Conservation (phyloP, 1,140 invertebrate genomes). For the Calliphora vicina region DNA sequence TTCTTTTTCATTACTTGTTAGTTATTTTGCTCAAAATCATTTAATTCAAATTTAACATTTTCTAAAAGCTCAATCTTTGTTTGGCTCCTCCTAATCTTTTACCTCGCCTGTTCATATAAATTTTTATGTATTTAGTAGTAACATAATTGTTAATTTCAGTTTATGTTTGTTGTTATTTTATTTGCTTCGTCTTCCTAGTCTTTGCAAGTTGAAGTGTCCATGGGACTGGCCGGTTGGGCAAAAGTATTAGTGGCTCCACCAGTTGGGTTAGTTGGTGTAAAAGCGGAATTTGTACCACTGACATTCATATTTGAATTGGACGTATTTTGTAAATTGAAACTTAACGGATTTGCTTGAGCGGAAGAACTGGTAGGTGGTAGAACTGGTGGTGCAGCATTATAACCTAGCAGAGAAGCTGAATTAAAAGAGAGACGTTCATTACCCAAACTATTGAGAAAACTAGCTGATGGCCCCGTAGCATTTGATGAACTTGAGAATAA, state of each 20-base stretch:
- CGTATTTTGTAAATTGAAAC: slow-evolving; percentile 57
- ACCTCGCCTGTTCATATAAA: slow-evolving; percentile 12
- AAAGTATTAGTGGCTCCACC: slow-evolving; percentile 47
- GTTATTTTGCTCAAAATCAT: background rate
- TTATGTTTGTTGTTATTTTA: background rate
- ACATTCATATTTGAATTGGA: slow-evolving; percentile 49
- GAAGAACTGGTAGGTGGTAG: slow-evolving; percentile 9
- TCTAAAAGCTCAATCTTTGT: background rate
- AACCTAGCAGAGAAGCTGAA: slow-evolving; percentile 15
- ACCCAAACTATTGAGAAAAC: slow-evolving; percentile 5
- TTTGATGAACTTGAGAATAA: slow-evolving; percentile 25
- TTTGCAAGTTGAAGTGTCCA: slow-evolving; percentile 69
- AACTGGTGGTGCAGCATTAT: background rate
- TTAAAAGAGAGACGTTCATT: slow-evolving; percentile 4
- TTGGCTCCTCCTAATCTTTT: background rate
- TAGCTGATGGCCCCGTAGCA: slow-evolving; percentile 31
- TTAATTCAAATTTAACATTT: background rate
- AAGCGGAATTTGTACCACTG: slow-evolving; percentile 56
- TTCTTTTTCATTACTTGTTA: too few species aligned
- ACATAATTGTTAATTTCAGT: background rate
- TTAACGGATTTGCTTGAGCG: slow-evolving; percentile 54
- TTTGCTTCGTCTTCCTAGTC: slow-evolving; percentile 46
- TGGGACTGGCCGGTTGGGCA: slow-evolving; percentile 72
- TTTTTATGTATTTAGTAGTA: background rate
- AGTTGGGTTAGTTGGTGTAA: slow-evolving; percentile 58